phyloP scores from a whole-genome alignment of 1,140 invertebrate species.

The Saxidomus purpurata region DNA sequence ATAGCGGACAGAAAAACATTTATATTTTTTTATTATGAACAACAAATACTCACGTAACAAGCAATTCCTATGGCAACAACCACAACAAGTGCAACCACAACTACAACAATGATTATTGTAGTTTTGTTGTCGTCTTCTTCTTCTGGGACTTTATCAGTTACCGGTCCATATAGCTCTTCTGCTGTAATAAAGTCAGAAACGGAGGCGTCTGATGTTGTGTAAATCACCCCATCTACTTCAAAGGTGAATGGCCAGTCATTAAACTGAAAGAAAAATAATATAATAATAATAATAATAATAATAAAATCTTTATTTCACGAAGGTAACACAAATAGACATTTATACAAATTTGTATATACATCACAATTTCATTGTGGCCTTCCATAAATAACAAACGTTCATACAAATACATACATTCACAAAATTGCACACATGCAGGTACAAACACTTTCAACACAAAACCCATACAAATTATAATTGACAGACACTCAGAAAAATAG shows the following conservation, averaged over 20 bases:
- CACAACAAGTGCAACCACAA: not conserved
- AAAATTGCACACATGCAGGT: no score
- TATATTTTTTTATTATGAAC: no score
- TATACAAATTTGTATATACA: no score
- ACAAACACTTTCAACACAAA: no score
- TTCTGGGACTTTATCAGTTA: not conserved
- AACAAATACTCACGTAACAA: constrained; percentile 4
- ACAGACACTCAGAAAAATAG: no score
- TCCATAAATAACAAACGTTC: no score
- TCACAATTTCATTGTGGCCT: no score
- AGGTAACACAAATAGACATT: no score
- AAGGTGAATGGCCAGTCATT: not conserved
- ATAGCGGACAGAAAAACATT: not conserved
- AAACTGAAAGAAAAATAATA: not conserved
- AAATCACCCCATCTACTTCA: not conserved
- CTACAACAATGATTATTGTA: constrained; percentile 32
- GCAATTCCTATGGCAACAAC: constrained; percentile 1
- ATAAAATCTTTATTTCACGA: no score
- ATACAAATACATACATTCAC: no score
- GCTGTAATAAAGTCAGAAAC: not conserved
- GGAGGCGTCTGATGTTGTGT: not conserved
- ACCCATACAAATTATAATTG: no score
- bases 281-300: no score
- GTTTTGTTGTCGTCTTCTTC: not conserved
- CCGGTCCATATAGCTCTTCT: not conserved